Conservation (phyloP, 1,140 invertebrate species). For the Cydia splendana region DNA sequence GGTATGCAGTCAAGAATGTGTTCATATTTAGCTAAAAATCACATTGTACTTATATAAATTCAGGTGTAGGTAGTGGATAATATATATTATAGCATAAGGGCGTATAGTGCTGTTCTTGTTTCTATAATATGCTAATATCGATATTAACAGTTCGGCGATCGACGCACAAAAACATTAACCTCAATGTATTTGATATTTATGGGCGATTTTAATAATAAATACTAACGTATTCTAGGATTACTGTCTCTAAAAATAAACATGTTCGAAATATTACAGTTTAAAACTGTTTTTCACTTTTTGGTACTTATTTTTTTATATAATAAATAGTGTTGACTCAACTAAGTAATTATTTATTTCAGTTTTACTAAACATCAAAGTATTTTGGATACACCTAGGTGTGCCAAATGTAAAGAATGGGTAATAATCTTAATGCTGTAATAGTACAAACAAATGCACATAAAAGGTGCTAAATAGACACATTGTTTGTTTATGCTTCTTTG, state of each 20-base stretch:
- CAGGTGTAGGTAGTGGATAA: not conserved
- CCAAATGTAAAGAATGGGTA: not conserved
- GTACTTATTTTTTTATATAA: too few species aligned
- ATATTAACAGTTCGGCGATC: constrained; percentile 21
- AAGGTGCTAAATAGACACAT: not conserved
- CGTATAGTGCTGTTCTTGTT: not conserved
- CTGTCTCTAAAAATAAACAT: not conserved
- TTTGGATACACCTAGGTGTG: not conserved
- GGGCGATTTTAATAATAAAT: not conserved
- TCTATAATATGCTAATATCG: constrained; percentile 19
- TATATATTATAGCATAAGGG: not conserved
- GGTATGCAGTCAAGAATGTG: too few species aligned
- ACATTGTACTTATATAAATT: too few species aligned
- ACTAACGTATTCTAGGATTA: constrained; percentile 10
- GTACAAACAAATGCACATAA: not conserved
- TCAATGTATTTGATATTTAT: constrained; percentile 9
- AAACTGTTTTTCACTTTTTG: not conserved
- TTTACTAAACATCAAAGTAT: not conserved
- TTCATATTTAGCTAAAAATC: too few species aligned
- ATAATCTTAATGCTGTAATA: not conserved
- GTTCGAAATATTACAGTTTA: not conserved
- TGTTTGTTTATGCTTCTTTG: not conserved
- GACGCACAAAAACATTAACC: constrained; percentile 14
- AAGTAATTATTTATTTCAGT: too few species aligned
- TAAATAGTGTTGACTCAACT: too few species aligned